Evolutionary conservation across 37 sponge, comb jelly and placozoan genomes (phyloP).

Genomic region (Dysidea cf. avara): DNA sequence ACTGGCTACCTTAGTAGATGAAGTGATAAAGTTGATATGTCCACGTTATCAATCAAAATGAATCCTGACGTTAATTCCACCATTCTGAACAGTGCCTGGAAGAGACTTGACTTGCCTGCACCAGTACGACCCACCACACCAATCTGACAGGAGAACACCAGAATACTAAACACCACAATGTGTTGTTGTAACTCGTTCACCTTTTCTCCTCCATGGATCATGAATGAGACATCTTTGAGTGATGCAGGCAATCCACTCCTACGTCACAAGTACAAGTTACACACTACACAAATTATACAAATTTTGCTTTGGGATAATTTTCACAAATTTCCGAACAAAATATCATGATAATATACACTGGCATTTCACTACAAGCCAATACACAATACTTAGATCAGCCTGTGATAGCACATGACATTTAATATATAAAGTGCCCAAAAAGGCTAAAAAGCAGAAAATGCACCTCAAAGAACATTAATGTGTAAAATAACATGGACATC

Average conservation of each 20-base stretch:
- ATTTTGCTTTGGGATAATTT: no score
- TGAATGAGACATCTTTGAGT: conserved; percentile 60
- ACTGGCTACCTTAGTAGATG: conserved; percentile 73
- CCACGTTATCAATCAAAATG: conserved; percentile 79
- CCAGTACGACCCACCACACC: conserved; percentile 97
- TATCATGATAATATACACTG: no score
- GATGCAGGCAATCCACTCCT: conserved; percentile 72
- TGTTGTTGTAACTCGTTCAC: no score
- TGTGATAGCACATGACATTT: no score
- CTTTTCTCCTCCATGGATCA: conserved; percentile 69
- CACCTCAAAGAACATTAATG: conserved; percentile 13
- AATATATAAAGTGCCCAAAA: no score
- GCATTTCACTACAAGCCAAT: no score
- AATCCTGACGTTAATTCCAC: conserved; percentile 63
- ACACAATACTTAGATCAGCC: no score
- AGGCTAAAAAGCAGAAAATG: no score
- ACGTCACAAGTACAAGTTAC: no score
- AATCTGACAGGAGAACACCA: conserved; percentile 41
- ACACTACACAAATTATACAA: no score
- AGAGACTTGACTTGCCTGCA: conserved; percentile 94
- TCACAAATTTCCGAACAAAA: no score
- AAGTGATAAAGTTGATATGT: conserved; percentile 67
- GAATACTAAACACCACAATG: neutral
- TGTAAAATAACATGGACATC: neutral
- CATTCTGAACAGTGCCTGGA: conserved; percentile 86